These are phyloP conservation scores for Yponomeuta malinellus DNA, from an alignment of 2,888 invertebrate species.

Conservation along the genomic window DNA sequence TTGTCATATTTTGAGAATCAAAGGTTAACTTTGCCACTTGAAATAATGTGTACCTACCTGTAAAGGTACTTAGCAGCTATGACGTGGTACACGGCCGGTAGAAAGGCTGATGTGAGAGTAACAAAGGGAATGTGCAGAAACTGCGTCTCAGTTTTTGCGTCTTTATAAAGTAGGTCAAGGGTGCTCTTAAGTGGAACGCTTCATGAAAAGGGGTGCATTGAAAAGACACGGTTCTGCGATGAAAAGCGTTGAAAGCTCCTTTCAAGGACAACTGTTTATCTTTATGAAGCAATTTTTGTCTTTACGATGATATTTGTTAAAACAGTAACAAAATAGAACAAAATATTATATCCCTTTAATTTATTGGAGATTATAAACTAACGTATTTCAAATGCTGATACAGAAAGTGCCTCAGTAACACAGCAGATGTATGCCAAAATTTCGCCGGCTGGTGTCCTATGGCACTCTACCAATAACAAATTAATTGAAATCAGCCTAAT, in stretches of 20 bases:
- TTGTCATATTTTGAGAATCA: neutral
- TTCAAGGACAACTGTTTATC: neutral
- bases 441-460: neutral
- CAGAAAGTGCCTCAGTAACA: neutral
- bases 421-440: neutral
- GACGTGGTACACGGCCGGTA: neutral
- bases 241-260: neutral
- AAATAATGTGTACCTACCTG: neutral
- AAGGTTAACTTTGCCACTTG: neutral
- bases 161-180: constrained; percentile 9
- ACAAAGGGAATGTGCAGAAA: constrained; percentile 8
- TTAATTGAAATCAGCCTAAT: neutral
- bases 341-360: no score
- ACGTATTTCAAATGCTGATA: neutral
- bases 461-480: constrained; percentile 12
- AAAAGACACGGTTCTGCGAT: neutral
- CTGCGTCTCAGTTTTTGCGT: constrained; percentile 14
- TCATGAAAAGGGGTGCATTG: neutral
- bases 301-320: no score
- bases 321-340: no score
- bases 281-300: no score
- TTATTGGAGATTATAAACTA: no score
- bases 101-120: constrained; percentile 3
- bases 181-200: neutral
- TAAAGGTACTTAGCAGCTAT: neutral